Conservation (phyloP, 2,888 invertebrate species). For the Gari tellinella region DNA sequence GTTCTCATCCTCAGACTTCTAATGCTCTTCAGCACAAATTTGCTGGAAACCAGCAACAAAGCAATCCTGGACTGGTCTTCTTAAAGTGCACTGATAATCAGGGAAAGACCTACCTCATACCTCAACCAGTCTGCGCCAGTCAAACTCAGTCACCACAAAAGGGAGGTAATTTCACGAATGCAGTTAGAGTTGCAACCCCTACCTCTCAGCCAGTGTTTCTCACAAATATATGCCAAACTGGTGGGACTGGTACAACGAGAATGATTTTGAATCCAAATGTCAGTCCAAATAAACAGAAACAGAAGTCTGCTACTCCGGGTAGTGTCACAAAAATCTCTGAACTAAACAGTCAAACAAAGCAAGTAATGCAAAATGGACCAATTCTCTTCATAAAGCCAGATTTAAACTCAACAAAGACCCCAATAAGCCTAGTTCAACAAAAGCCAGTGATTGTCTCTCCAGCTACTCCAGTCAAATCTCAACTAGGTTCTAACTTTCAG, state of each 20-base stretch:
- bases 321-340: too few species aligned
- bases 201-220: slow-evolving; percentile 19
- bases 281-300: too few species aligned
- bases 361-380: slow-evolving; percentile 35
- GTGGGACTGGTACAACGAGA: too few species aligned
- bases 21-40: slow-evolving; percentile 8
- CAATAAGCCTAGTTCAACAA: slow-evolving; percentile 5
- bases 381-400: slow-evolving; percentile 55
- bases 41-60: slow-evolving; percentile 28
- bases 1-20: slow-evolving; percentile 8
- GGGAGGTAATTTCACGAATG: slow-evolving; percentile 11
- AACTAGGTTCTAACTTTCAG: slow-evolving; percentile 6
- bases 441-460: neutral
- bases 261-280: too few species aligned
- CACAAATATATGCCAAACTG: neutral
- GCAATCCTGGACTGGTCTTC: slow-evolving; percentile 52
- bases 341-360: too few species aligned
- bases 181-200: slow-evolving; percentile 20
- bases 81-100: slow-evolving; percentile 72
- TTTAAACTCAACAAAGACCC: slow-evolving; percentile 1
- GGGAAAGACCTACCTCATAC: slow-evolving; percentile 76
- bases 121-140: slow-evolving; percentile 67
- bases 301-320: too few species aligned
- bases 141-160: slow-evolving; percentile 23
- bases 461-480: slow-evolving; percentile 13